Conservation (phyloP, 2,113 vertebrate species). For the Otolemur garnettii region DNA sequence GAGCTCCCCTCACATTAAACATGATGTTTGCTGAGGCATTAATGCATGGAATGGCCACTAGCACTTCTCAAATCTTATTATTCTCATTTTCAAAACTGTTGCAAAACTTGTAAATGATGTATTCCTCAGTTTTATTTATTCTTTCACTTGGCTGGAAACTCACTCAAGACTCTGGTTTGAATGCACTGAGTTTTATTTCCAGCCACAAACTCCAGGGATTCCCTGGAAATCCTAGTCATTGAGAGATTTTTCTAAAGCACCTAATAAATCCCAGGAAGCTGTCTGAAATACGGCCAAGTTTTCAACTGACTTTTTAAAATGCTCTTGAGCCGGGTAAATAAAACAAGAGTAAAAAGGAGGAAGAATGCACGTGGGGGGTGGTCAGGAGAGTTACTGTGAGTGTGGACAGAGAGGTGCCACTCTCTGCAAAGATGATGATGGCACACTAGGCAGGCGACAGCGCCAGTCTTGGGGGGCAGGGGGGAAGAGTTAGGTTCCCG, state of each 20-base stretch:
- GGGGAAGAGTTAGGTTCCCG: not conserved
- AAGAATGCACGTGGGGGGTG: not conserved
- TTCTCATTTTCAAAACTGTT: slow-evolving; percentile 9
- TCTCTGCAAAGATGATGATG: not conserved
- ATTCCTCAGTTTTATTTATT: not conserved
- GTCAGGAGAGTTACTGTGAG: not conserved
- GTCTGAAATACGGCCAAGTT: slow-evolving; percentile 70
- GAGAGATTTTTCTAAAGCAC: slow-evolving; percentile 70
- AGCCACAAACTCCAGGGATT: slow-evolving; percentile 66
- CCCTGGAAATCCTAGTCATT: slow-evolving; percentile 63
- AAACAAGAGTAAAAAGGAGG: slow-evolving; percentile 26
- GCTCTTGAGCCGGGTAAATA: slow-evolving; percentile 49
- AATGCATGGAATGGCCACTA: not conserved
- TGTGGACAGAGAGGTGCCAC: not conserved
- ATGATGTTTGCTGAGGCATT: not conserved
- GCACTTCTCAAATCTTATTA: not conserved
- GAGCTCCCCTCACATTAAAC: not conserved
- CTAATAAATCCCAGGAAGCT: slow-evolving; percentile 75
- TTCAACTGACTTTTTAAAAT: slow-evolving; percentile 62
- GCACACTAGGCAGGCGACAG: not conserved
- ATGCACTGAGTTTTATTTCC: slow-evolving; percentile 56
- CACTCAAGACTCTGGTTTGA: slow-evolving; percentile 30
- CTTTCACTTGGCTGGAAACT: not conserved
- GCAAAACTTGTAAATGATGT: not conserved
- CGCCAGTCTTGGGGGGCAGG: too few relatives aligned